Conservation (phyloP, 2,113 vertebrate species). For the Oceanodroma tethys region DNA sequence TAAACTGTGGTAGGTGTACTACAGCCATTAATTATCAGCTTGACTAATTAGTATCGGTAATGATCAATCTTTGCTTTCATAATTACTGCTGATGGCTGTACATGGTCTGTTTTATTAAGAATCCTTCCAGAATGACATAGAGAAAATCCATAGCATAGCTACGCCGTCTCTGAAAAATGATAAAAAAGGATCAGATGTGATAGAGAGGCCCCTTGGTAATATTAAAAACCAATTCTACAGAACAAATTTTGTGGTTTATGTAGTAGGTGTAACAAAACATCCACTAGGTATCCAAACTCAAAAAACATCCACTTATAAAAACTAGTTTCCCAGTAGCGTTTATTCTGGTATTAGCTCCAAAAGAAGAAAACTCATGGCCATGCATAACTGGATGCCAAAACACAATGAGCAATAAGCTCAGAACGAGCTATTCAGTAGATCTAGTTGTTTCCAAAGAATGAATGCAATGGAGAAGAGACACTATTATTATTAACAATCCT, state of each 20-base stretch:
- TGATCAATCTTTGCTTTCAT: constrained; percentile 59
- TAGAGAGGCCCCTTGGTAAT: not conserved
- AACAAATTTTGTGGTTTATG: not conserved
- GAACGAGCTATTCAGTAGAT: not conserved
- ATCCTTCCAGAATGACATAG: constrained; percentile 1
- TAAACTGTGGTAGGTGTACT: constrained; percentile 5
- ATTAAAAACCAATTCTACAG: not conserved
- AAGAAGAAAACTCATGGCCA: not conserved
- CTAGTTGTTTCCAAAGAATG: not conserved
- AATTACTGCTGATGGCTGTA: constrained; percentile 54
- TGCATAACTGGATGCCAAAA: not conserved
- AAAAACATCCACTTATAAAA: not conserved
- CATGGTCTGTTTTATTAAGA: not conserved
- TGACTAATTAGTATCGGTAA: constrained; percentile 57
- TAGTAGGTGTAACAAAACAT: not conserved
- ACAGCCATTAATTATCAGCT: constrained; percentile 43
- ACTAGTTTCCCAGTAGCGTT: not conserved
- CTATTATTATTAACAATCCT: not conserved
- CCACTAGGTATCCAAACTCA: not conserved
- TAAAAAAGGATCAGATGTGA: not conserved
- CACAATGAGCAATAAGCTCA: not conserved
- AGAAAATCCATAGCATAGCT: not conserved
- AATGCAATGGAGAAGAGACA: not conserved
- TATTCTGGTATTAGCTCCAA: not conserved
- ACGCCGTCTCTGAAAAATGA: not conserved